Conservation (phyloP, 2,113 vertebrate genomes). For the Phaethon lepturus region DNA sequence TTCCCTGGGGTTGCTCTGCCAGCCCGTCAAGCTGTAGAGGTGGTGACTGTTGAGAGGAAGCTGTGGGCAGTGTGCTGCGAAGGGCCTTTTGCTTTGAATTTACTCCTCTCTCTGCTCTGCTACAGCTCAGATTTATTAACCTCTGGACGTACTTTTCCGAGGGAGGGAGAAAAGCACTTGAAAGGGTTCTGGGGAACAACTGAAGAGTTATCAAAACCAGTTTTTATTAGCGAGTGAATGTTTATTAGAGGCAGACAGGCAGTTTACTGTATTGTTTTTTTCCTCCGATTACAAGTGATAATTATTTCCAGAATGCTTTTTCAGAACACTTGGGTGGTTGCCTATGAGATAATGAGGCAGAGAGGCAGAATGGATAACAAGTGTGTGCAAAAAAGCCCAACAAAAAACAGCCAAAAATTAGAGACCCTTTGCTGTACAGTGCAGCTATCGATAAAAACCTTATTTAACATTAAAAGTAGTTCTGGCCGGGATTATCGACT, state of each 20-base stretch:
- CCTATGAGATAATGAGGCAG: slow-evolving; percentile 2
- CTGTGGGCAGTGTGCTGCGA: background rate
- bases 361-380: background rate
- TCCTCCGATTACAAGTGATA: background rate
- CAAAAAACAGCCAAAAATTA: background rate
- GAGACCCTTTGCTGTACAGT: background rate
- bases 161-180: background rate
- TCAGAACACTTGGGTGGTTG: background rate
- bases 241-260: background rate
- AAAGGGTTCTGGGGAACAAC: slow-evolving; percentile 16
- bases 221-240: background rate
- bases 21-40: background rate
- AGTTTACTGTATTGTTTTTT: background rate
- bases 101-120: slow-evolving; percentile 3
- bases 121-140: slow-evolving; percentile 25
- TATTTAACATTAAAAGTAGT: background rate
- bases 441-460: background rate
- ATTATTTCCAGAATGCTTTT: slow-evolving; percentile 16
- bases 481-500: background rate
- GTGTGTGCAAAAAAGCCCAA: background rate
- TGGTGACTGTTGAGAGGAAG: background rate
- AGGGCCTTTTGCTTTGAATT: slow-evolving; percentile 15
- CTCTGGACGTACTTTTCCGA: background rate
- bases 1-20: background rate
- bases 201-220: background rate